Evolutionary conservation across 2,113 vertebrate species (phyloP).

Genomic region (Epinephelus cyanopodus): DNA sequence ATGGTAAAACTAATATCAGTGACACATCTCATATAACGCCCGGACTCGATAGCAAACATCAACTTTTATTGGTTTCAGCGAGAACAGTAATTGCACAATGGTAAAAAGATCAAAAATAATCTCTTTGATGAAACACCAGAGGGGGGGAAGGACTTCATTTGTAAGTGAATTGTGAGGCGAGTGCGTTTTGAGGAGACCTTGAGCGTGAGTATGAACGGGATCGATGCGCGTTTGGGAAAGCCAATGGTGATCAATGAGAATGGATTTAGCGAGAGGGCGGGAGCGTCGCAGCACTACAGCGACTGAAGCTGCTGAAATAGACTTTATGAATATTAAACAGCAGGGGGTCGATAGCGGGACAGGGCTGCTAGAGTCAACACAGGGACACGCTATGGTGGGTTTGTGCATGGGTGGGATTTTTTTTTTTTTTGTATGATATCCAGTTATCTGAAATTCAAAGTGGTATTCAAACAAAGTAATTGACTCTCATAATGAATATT

Average conservation of each 20-base stretch:
- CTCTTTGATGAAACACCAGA: constrained; percentile 56
- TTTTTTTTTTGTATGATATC: constrained; percentile 16
- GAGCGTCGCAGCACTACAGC: constrained; percentile 54
- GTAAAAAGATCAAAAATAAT: constrained; percentile 74
- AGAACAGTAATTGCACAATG: constrained; percentile 73
- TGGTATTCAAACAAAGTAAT: constrained; percentile 53
- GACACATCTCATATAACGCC: constrained; percentile 62
- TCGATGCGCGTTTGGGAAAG: constrained; percentile 77
- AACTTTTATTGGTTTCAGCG: constrained; percentile 74
- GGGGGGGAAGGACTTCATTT: constrained; percentile 68
- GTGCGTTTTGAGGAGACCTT: constrained; percentile 79
- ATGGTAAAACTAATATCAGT: constrained; percentile 72
- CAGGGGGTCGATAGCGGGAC: constrained; percentile 77
- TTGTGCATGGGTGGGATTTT: constrained; percentile 22
- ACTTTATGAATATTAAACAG: constrained; percentile 88
- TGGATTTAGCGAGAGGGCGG: constrained; percentile 79
- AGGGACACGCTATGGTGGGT: constrained; percentile 45
- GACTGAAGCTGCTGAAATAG: constrained; percentile 82
- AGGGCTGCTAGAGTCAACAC: constrained; percentile 67
- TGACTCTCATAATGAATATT: constrained; percentile 52
- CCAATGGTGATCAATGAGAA: constrained; percentile 86
- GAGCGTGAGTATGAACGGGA: constrained; percentile 81
- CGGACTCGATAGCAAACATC: constrained; percentile 52
- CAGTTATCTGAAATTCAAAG: constrained; percentile 31
- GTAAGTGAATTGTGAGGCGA: constrained; percentile 71